Conservation (phyloP, 2,113 vertebrate genomes). For the Haemorhous mexicanus region DNA sequence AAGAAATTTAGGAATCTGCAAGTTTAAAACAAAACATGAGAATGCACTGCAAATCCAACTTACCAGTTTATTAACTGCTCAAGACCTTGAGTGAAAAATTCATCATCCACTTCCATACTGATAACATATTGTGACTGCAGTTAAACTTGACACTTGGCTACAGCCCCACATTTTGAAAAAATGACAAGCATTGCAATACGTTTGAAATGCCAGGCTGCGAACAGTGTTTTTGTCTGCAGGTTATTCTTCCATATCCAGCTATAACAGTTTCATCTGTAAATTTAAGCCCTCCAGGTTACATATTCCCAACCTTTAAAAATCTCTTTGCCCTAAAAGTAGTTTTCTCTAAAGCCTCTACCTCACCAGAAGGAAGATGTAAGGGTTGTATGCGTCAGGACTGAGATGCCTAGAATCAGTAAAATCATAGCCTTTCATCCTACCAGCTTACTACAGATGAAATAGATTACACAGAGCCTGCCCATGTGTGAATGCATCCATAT, state of each 20-base stretch:
- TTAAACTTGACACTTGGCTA: background rate
- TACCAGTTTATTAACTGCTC: background rate
- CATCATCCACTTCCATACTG: background rate
- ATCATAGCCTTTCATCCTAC: conserved; percentile 11
- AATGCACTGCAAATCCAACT: background rate
- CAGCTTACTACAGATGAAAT: conserved; percentile 13
- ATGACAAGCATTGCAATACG: background rate
- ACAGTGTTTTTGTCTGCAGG: background rate
- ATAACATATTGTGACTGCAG: background rate
- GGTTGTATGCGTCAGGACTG: background rate
- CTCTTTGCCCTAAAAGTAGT: background rate
- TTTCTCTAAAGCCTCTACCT: background rate
- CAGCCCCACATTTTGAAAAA: background rate
- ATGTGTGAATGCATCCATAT: background rate
- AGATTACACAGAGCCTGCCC: conserved; percentile 2
- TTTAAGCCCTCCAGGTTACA: background rate
- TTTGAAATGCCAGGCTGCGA: background rate
- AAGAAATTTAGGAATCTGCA: background rate
- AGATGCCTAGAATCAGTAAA: conserved; percentile 18
- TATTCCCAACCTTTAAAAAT: conserved; percentile 29
- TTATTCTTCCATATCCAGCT: background rate
- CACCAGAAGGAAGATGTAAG: background rate
- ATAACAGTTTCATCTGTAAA: conserved; percentile 22
- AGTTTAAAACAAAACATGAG: background rate
- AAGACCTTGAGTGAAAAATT: background rate